Conservation (phyloP, 1,140 invertebrate species). For the Tetramorium alpestre region DNA sequence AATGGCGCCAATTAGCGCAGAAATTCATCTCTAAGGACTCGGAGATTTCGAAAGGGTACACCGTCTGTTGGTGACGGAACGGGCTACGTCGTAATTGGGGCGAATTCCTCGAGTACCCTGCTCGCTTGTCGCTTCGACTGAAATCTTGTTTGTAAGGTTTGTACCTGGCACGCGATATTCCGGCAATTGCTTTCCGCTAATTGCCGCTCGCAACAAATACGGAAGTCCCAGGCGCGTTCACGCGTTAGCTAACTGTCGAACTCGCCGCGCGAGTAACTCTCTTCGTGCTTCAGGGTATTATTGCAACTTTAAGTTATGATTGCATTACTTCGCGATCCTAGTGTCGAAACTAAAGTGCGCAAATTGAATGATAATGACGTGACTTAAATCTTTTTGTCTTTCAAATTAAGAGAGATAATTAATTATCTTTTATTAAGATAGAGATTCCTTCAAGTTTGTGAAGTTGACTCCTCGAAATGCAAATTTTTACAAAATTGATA, state of each 20-base stretch:
- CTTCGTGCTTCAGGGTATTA: neutral
- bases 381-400: neutral
- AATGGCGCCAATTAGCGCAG: slow-evolving; percentile 48
- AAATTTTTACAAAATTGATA: too few relatives aligned
- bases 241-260: slow-evolving; percentile 15
- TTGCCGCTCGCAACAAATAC: slow-evolving; percentile 37
- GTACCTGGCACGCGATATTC: slow-evolving; percentile 68
- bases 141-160: slow-evolving; percentile 32
- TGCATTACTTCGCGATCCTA: neutral
- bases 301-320: neutral
- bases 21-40: slow-evolving; percentile 32
- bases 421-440: neutral
- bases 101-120: slow-evolving; percentile 64
- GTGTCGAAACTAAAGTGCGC: neutral
- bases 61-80: slow-evolving; percentile 53
- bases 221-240: neutral
- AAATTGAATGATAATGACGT: neutral
- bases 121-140: slow-evolving; percentile 47
- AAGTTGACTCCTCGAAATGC: too few relatives aligned
- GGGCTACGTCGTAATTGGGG: slow-evolving; percentile 65
- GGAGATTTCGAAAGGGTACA: slow-evolving; percentile 34
- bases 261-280: neutral
- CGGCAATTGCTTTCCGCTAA: slow-evolving; percentile 52
- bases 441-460: neutral
- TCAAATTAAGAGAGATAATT: neutral